phyloP scores from a whole-genome alignment of 2,888 invertebrate genomes.

The Branchellion lobata region DNA sequence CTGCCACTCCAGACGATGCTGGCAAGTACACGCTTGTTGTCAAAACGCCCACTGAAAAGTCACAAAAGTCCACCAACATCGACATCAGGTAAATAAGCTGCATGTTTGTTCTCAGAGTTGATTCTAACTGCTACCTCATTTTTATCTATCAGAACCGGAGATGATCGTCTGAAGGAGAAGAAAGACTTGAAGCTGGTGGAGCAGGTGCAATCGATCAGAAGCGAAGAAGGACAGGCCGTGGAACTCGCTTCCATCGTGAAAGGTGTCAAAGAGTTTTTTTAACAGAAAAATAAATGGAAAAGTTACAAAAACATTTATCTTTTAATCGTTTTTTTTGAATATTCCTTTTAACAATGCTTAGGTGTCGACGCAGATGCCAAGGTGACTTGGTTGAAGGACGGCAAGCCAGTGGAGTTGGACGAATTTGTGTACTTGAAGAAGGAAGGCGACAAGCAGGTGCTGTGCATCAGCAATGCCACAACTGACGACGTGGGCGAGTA shows the following conservation, averaged over 20 bases:
- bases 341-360: too few relatives aligned
- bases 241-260: constrained; percentile 43
- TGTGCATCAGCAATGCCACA: constrained; percentile 34
- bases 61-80: constrained; percentile 1
- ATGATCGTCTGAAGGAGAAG: not conserved
- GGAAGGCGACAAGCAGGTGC: constrained; percentile 52
- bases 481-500: constrained; percentile 50
- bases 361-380: constrained; percentile 29
- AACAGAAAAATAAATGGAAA: not conserved
- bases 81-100: not conserved
- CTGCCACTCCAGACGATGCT: not conserved
- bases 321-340: too few relatives aligned
- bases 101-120: not conserved
- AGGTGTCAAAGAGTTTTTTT: constrained; percentile 31
- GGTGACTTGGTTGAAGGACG: constrained; percentile 48
- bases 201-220: constrained; percentile 38
- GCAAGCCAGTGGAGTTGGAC: constrained; percentile 34
- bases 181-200: constrained; percentile 31
- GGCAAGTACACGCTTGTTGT: not conserved
- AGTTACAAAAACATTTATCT: not conserved
- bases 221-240: constrained; percentile 43
- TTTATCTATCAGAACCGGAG: not conserved
- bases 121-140: not conserved
- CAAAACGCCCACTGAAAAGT: constrained; percentile 6
- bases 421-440: constrained; percentile 56